These are phyloP conservation scores for Montipora sp. DNA, from an alignment of 64 coral and sea anemone genomes.

Conservation along the genomic window DNA sequence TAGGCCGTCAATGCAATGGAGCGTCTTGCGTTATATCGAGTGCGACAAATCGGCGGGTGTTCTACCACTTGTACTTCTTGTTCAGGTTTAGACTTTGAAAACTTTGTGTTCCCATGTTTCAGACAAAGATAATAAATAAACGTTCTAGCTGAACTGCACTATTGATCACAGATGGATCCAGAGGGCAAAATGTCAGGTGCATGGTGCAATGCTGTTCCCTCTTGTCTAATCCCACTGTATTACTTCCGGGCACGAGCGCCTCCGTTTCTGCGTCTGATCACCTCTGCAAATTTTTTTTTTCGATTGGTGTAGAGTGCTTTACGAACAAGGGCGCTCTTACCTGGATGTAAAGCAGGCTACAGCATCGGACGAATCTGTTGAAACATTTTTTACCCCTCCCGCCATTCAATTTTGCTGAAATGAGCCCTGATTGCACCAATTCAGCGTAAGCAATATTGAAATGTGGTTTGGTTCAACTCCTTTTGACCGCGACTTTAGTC, in stretches of 20 bases:
- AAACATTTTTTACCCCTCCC: slow-evolving; percentile 29
- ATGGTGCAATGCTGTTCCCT: slow-evolving; percentile 29
- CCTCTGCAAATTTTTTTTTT: slow-evolving; percentile 27
- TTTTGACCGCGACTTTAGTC: slow-evolving; percentile 10
- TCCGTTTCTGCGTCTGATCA: slow-evolving; percentile 28
- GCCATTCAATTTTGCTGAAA: slow-evolving; percentile 37
- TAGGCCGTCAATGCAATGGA: slow-evolving; percentile 26
- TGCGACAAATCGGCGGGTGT: slow-evolving; percentile 9
- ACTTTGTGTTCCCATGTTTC: slow-evolving; percentile 18
- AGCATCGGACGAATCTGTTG: slow-evolving; percentile 31
- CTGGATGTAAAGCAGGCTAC: slow-evolving; percentile 34
- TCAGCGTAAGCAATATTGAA: slow-evolving; percentile 18
- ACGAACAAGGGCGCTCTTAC: slow-evolving; percentile 18
- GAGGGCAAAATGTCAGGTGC: slow-evolving; percentile 27
- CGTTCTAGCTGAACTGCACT: slow-evolving; percentile 9
- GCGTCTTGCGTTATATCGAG: background rate
- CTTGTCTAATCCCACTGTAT: slow-evolving; percentile 27
- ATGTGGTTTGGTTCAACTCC: slow-evolving; percentile 33
- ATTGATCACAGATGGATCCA: slow-evolving; percentile 31
- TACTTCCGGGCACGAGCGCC: slow-evolving; percentile 26
- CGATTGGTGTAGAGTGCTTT: slow-evolving; percentile 23
- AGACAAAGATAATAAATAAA: slow-evolving; percentile 23
- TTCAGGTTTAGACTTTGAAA: slow-evolving; percentile 29
- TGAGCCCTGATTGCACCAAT: slow-evolving; percentile 11
- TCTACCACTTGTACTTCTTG: slow-evolving; percentile 24